Percentiles rank a stretch among this genome's conserved stretches.
Evolutionary conservation across 2,888 invertebrate species (phyloP).

Genomic region (Brenthis hecate): DNA sequence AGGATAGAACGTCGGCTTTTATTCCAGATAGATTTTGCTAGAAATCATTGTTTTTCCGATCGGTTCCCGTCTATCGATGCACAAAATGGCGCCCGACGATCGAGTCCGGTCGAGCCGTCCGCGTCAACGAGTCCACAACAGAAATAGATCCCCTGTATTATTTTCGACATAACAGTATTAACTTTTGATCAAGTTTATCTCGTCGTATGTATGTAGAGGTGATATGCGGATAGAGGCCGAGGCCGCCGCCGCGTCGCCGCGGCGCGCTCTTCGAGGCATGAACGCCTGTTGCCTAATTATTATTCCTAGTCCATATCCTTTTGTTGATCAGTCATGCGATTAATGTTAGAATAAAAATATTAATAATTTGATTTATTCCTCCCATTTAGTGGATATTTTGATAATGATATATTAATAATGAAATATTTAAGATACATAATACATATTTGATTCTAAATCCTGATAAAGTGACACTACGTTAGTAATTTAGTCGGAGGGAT

Average conservation of each 20-base stretch:
- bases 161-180: conserved; percentile 79
- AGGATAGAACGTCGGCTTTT: conserved; percentile 80
- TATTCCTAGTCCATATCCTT: conserved; percentile 83
- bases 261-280: conserved; percentile 56
- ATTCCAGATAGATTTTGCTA: conserved; percentile 82
- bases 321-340: conserved; percentile 83
- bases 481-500: conserved; percentile 83
- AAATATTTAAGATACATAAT: conserved; percentile 83
- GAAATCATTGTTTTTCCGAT: conserved; percentile 73
- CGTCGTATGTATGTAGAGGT: conserved; percentile 75
- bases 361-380: conserved; percentile 83
- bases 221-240: conserved; percentile 68
- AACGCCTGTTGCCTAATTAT: conserved; percentile 76
- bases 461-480: conserved; percentile 83
- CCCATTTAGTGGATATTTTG: conserved; percentile 83
- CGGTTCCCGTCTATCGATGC: conserved; percentile 74
- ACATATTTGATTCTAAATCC: conserved; percentile 83
- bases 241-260: conserved; percentile 34
- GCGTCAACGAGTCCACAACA: conserved; percentile 59
- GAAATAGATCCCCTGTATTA: conserved; percentile 66
- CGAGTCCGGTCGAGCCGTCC: conserved; percentile 67
- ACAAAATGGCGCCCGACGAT: conserved; percentile 77
- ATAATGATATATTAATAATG: conserved; percentile 83
- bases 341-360: conserved; percentile 80
- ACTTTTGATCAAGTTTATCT: conserved; percentile 74